phyloP scores from a whole-genome alignment of 2,797 vertebrate species.

The Agapornis canus region DNA sequence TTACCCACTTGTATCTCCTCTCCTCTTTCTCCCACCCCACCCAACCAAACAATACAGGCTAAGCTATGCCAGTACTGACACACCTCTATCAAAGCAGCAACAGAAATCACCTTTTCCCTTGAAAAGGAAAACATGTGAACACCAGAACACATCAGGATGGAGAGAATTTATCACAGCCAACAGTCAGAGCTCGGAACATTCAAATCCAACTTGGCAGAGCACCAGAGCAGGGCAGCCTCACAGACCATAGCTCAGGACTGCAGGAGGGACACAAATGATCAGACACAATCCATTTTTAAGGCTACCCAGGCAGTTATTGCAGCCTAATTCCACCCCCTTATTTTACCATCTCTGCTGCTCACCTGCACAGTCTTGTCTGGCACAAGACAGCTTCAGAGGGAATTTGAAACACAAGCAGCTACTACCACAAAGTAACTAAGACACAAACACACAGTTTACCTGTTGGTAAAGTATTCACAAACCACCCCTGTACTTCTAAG shows the following conservation, averaged over 20 bases:
- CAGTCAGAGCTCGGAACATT: not conserved
- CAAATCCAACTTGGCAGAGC: not conserved
- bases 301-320: not conserved
- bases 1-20: not conserved
- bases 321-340: not conserved
- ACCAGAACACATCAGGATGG: not conserved
- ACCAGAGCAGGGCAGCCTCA: not conserved
- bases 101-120: not conserved
- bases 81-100: not conserved
- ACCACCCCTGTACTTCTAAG: not conserved
- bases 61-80: not conserved
- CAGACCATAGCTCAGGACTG: not conserved
- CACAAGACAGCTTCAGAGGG: not conserved
- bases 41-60: not conserved
- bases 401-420: not conserved
- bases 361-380: rapidly evolving
- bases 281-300: not conserved
- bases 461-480: not conserved
- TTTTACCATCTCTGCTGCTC: not conserved
- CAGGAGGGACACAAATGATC: not conserved
- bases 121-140: not conserved
- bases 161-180: not conserved
- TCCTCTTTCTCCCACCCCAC: slow-evolving; percentile 48
- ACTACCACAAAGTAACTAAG: not conserved
- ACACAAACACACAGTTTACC: not conserved